These are phyloP conservation scores for Pseudoips prasinana DNA, from an alignment of 2,888 invertebrate species.

Conservation along the genomic window DNA sequence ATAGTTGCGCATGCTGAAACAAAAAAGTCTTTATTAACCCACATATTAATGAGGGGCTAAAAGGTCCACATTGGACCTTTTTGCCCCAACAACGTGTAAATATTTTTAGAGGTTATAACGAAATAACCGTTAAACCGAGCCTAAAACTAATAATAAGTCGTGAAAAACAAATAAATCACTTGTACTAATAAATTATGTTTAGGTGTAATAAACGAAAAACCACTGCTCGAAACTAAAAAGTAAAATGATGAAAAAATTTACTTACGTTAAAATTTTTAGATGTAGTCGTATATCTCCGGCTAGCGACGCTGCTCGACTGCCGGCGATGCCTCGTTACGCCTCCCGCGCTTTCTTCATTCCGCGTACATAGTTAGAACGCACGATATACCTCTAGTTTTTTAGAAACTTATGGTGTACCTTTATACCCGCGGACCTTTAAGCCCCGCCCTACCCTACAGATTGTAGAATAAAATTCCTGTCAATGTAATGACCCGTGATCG, in stretches of 20 bases:
- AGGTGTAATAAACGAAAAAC: constrained; percentile 2
- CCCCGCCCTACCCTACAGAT: no score
- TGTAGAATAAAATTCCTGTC: no score
- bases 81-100: constrained; percentile 7
- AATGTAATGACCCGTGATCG: no score
- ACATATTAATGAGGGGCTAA: constrained; percentile 6
- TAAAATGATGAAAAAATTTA: constrained; percentile 4
- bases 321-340: no score
- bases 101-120: constrained; percentile 5
- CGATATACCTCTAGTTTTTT: no score
- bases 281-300: no score
- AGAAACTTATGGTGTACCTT: no score
- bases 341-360: no score
- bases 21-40: constrained; percentile 1
- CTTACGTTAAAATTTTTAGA: constrained; percentile 8
- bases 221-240: constrained; percentile 7
- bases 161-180: constrained; percentile 6
- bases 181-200: constrained; percentile 5
- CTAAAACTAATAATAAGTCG: constrained; percentile 4
- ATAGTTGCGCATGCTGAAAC: constrained; percentile 7
- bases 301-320: no score
- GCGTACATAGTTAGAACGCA: no score
- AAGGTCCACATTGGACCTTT: constrained; percentile 5
- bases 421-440: no score
- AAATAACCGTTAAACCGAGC: constrained; percentile 1